phyloP scores from a whole-genome alignment of 1,140 invertebrate species.

The Penaeus indicus region DNA sequence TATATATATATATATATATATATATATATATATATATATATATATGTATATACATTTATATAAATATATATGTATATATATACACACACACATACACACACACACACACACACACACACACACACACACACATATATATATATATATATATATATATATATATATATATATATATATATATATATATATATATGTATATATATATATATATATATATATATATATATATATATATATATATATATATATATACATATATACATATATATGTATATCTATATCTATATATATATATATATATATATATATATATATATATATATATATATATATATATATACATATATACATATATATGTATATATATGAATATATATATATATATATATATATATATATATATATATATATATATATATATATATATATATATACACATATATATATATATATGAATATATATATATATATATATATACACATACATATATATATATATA shows the following conservation, averaged over 20 bases:
- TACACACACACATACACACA: not conserved
- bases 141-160: not conserved
- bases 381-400: not conserved
- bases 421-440: too few species aligned
- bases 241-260: constrained; percentile 16
- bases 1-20: not conserved
- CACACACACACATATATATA: not conserved
- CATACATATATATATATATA: too few species aligned
- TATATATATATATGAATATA: too few species aligned
- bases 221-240: constrained; percentile 4
- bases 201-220: not conserved
- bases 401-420: too few species aligned
- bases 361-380: not conserved
- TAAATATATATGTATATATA: not conserved
- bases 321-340: constrained; percentile 2
- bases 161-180: not conserved
- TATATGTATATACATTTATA: not conserved
- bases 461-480: too few species aligned
- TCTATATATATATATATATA: not conserved
- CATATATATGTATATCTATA: not conserved
- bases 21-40: not conserved
- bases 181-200: not conserved
- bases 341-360: constrained; percentile 9
- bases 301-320: not conserved
- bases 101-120: not conserved